Percentiles rank a stretch among this genome's conserved stretches.
Conservation (phyloP, 2,888 invertebrate genomes). For the Cepaea hortensis region DNA sequence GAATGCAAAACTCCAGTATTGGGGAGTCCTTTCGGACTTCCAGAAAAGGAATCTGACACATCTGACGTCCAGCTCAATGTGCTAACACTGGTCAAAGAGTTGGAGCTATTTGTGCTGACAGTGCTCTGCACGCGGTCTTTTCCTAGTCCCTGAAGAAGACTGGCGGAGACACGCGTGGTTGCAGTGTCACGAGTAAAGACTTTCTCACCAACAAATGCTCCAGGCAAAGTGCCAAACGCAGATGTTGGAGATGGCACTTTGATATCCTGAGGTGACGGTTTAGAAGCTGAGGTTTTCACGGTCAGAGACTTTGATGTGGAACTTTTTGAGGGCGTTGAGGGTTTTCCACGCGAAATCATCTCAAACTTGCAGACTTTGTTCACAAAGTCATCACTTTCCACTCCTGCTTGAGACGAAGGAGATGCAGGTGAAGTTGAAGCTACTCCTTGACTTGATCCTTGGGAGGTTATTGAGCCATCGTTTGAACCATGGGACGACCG, state of each 20-base stretch:
- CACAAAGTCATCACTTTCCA: slow-evolving; percentile 81
- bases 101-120: slow-evolving; percentile 62
- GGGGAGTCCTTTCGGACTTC: slow-evolving; percentile 1
- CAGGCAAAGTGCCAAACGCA: slow-evolving; percentile 33
- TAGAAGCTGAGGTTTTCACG: slow-evolving; percentile 36
- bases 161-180: slow-evolving; percentile 69
- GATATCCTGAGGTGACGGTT: slow-evolving; percentile 13
- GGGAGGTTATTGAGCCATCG: slow-evolving; percentile 52
- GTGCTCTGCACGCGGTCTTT: slow-evolving; percentile 50
- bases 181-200: slow-evolving; percentile 71
- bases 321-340: slow-evolving; percentile 47
- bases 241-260: slow-evolving; percentile 17
- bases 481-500: slow-evolving; percentile 48
- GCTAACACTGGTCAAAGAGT: slow-evolving; percentile 70
- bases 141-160: slow-evolving; percentile 56
- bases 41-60: slow-evolving; percentile 49
- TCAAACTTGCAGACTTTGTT: slow-evolving; percentile 88
- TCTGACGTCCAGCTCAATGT: slow-evolving; percentile 60
- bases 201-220: slow-evolving; percentile 67
- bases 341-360: slow-evolving; percentile 65
- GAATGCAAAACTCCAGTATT: background rate
- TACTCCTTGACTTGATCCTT: slow-evolving; percentile 50
- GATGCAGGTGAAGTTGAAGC: slow-evolving; percentile 43
- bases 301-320: slow-evolving; percentile 21
- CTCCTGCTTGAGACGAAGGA: slow-evolving; percentile 44